Percentiles rank a stretch among this genome's conserved stretches.
phyloP scores from a whole-genome alignment of 92 coral and sea anemone species.

The Paragorgia papillata region DNA sequence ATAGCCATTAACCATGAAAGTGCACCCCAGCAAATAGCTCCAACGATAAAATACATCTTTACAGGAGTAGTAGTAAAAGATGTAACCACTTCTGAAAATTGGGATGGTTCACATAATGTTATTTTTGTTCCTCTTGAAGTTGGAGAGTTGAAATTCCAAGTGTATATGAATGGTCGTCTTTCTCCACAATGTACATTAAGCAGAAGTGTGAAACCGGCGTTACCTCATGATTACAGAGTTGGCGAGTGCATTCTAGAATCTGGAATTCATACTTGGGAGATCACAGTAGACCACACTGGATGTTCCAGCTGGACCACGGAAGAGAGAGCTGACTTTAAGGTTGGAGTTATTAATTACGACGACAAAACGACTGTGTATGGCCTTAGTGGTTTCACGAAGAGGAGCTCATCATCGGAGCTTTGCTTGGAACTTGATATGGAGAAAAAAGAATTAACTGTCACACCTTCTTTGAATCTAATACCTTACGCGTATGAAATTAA shows the following conservation, averaged over 20 bases:
- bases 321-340: neutral
- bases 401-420: neutral
- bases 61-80: constrained; percentile 16
- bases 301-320: neutral
- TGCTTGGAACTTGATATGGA: neutral
- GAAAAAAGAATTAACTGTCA: neutral
- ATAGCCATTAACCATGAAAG: neutral
- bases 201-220: neutral
- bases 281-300: neutral
- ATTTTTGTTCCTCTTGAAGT: constrained; percentile 23
- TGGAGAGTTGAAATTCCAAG: constrained; percentile 34
- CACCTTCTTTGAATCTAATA: neutral
- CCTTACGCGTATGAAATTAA: neutral
- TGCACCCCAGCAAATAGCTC: neutral
- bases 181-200: constrained; percentile 16
- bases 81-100: constrained; percentile 8
- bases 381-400: neutral
- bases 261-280: constrained; percentile 23
- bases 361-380: neutral
- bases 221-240: neutral
- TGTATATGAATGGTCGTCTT: constrained; percentile 29
- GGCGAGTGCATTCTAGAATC: constrained; percentile 16
- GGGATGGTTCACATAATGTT: constrained; percentile 39
- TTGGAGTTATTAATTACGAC: constrained; percentile 1
- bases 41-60: neutral